Evolutionary conservation across 1,140 invertebrate genomes (phyloP).

Genomic region (Ericerus pela): DNA sequence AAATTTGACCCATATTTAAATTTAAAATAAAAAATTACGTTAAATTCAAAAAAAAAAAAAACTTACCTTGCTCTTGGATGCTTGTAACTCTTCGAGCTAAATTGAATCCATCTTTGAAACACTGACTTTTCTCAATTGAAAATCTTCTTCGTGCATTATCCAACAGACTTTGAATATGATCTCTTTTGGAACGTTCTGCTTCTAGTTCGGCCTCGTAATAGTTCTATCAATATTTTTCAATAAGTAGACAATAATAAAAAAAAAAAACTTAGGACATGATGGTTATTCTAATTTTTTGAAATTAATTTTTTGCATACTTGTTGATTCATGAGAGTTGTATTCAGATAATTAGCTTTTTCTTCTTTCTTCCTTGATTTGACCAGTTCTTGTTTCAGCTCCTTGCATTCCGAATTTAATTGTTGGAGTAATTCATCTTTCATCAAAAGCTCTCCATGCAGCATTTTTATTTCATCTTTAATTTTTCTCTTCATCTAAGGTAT

Average conservation of each 20-base stretch:
- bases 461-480: slow-evolving; percentile 1
- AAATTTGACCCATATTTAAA: neutral
- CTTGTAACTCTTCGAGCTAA: neutral
- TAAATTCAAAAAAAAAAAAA: neutral
- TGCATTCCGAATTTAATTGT: neutral
- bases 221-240: neutral
- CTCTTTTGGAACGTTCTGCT: neutral
- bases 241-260: too few species aligned
- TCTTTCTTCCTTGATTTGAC: neutral
- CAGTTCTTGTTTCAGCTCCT: neutral
- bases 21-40: too few species aligned
- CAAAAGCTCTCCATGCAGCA: neutral
- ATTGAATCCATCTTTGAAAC: neutral
- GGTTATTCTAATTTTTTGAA: too few species aligned
- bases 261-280: too few species aligned
- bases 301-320: too few species aligned
- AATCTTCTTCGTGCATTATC: neutral
- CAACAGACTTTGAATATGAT: neutral
- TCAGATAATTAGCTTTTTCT: neutral
- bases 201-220: neutral
- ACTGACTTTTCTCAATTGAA: slow-evolving; percentile 3
- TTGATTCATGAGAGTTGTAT: neutral
- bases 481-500: neutral
- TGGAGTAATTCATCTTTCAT: neutral
- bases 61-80: neutral